Percentiles rank a stretch among this genome's conserved stretches.
Conservation (phyloP, 2,797 vertebrate species). For the Lagothrix lagotricha region DNA sequence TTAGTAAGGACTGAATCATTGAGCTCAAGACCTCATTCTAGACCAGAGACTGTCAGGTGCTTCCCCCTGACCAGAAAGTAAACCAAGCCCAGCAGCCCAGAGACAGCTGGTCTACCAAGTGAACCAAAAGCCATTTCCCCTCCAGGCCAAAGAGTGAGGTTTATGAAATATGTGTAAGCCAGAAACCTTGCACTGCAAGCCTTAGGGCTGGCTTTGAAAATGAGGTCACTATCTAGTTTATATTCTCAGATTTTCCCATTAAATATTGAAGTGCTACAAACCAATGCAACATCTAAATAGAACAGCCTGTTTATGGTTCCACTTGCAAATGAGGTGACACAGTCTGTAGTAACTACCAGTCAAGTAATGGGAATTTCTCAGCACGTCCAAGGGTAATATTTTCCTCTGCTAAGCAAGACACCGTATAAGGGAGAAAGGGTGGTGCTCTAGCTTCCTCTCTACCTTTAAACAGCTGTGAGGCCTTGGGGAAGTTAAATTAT, state of each 20-base stretch:
- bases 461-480: neutral
- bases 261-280: conserved; percentile 24
- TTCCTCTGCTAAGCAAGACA: neutral
- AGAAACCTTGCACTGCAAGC: conserved; percentile 16
- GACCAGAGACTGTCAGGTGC: neutral
- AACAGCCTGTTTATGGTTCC: neutral
- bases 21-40: neutral
- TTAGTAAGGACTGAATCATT: neutral
- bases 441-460: neutral
- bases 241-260: conserved; percentile 53
- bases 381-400: neutral
- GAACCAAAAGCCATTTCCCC: conserved; percentile 32
- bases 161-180: conserved; percentile 17
- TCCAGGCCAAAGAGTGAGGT: conserved; percentile 2
- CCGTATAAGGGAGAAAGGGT: neutral
- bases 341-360: neutral
- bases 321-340: neutral
- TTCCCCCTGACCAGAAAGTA: neutral
- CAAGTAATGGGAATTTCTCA: neutral
- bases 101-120: conserved; percentile 40
- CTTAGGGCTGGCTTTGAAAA: conserved; percentile 58
- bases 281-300: neutral
- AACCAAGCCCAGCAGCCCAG: neutral
- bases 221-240: conserved; percentile 44
- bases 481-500: neutral